Evolutionary conservation across 2,113 vertebrate species (phyloP), one percentile per base, ranked within the genome.

Genomic region (Melanerpes aurifrons): DNA sequence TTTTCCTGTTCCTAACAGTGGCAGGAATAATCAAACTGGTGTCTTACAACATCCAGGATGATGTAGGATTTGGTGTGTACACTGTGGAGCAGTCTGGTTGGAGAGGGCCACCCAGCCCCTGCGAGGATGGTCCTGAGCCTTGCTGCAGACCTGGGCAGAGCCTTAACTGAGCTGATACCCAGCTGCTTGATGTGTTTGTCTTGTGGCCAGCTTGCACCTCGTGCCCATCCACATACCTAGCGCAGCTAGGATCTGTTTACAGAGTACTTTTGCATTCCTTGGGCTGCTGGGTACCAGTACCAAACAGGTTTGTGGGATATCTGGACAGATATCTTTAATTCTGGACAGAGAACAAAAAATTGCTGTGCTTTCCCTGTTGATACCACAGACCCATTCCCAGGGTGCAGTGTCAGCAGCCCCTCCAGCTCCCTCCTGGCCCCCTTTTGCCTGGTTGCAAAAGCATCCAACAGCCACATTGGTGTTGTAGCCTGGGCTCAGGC

Each of bases 1-100:
- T 47, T 68, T 78, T 76, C 50, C 62, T 48, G 24, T 43, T 82
- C 66, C 3, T 7, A 10, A 8, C 5, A 72, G 50, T 3, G 19
- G 50, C n/a, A 32, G 50, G 63, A 86, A 37, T 48, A 57, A 53
- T 48, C 37, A 72, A n/a, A 35, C 16, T 43, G 5, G 1, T 24
- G 18, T 68, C 32, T 48, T 86, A n/a, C n/a, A 48, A 48, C 59
- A 56, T 26, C 35, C 15, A 45, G 72, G 56, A 59, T 0, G 1
- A 8, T 0, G 1, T 24, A 57, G 31, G 31, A 1, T 14, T 62
- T 75, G 63, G 22, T 4, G 1, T 7, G 17, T 8, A 17, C 45
- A 66, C 73, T 87, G 62, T 28, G 1, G 2, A 32, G 58, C 62
- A 43, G 21, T 2, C 0, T 37, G 50, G 21, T 1, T 78, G 71